Percentiles rank a stretch among this genome's conserved stretches.
phyloP scores from a whole-genome alignment of 64 coral and sea anemone genomes.

The Acropora tenuis region DNA sequence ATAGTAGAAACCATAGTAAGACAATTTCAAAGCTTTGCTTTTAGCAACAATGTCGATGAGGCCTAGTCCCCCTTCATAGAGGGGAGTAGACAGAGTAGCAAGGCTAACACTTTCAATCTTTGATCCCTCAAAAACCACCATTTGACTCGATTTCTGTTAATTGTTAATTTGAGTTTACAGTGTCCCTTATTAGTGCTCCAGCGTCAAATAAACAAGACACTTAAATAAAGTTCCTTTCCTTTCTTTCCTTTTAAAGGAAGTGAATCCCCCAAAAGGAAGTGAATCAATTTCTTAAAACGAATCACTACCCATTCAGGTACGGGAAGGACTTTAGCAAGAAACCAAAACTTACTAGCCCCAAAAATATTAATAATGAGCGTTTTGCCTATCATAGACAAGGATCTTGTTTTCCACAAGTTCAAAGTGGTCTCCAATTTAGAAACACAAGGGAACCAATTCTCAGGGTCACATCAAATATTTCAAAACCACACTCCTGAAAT shows the following conservation, averaged over 20 bases:
- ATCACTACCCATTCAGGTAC: neutral
- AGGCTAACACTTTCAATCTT: conserved; percentile 6
- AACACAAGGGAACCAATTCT: neutral
- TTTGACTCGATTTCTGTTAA: no score
- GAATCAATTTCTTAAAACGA: neutral
- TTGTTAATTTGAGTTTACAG: no score
- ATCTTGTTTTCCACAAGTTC: conserved; percentile 11
- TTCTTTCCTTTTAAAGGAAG: no score
- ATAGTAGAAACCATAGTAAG: neutral
- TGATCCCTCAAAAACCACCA: neutral
- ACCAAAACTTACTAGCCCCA: neutral
- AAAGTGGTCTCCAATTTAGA: neutral
- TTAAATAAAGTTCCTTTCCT: no score
- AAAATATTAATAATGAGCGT: neutral
- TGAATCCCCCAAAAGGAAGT: neutral
- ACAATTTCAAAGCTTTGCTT: neutral
- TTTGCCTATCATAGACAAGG: neutral
- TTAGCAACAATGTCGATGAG: neutral
- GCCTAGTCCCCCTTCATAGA: conserved; percentile 7
- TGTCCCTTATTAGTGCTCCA: no score
- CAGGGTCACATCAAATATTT: neutral
- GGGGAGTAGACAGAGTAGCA: neutral
- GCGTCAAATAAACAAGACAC: no score
- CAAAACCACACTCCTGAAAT: conserved; percentile 24
- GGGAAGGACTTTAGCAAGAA: neutral